Evolutionary conservation across 2,888 invertebrate species (phyloP).

Genomic region (Drosophila setosimentum): DNA sequence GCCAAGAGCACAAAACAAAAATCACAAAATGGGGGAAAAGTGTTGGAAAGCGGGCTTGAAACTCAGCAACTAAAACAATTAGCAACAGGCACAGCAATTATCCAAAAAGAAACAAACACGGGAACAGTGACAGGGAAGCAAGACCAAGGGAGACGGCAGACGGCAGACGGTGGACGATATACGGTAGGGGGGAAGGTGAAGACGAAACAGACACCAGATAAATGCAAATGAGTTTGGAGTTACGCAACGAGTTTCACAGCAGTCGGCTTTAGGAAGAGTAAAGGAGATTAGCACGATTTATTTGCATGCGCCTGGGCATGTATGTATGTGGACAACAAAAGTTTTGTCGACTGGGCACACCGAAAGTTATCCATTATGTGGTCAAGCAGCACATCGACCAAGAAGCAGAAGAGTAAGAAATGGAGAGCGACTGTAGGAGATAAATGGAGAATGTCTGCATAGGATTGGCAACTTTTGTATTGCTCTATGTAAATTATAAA

Average conservation of each 20-base stretch:
- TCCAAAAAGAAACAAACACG: slow-evolving; percentile 40
- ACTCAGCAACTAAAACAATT: slow-evolving; percentile 72
- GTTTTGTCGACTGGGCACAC: slow-evolving; percentile 47
- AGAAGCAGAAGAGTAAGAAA: slow-evolving; percentile 3
- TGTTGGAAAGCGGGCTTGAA: slow-evolving; percentile 38
- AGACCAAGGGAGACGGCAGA: background rate
- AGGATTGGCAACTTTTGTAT: slow-evolving; percentile 48
- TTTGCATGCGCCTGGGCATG: slow-evolving; percentile 11
- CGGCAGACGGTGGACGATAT: background rate
- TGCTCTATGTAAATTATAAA: slow-evolving; percentile 68
- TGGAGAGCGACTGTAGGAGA: slow-evolving; percentile 28
- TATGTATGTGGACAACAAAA: slow-evolving; percentile 45
- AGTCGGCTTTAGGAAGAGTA: slow-evolving; percentile 65
- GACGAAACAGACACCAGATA: slow-evolving; percentile 67
- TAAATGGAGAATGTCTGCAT: slow-evolving; percentile 46
- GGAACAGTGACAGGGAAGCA: background rate
- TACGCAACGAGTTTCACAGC: slow-evolving; percentile 54
- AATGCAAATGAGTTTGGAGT: slow-evolving; percentile 73
- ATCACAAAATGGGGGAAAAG: slow-evolving; percentile 47
- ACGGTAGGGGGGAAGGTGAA: slow-evolving; percentile 1
- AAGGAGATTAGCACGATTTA: slow-evolving; percentile 78
- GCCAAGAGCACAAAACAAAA: slow-evolving; percentile 20
- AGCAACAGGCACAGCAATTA: slow-evolving; percentile 76
- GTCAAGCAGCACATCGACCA: slow-evolving; percentile 28
- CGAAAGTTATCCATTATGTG: slow-evolving; percentile 66